A percentile compares a stretch with the other conserved stretches of the same genome.
Evolutionary conservation across 2,888 invertebrate species (phyloP).

Genomic region (Dascillus cervinus): DNA sequence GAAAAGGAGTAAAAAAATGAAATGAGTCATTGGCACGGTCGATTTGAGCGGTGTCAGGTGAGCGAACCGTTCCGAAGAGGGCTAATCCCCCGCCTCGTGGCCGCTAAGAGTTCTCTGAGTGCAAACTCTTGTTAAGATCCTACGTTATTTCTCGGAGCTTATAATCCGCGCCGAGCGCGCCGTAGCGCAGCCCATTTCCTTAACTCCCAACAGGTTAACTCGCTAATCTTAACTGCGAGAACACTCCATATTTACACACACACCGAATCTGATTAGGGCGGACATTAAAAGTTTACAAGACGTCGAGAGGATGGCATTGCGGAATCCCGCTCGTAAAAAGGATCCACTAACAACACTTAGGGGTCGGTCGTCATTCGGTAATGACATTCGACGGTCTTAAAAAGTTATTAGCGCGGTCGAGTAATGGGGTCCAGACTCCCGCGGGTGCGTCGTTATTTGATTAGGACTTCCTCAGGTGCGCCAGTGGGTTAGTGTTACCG

Average conservation of each 20-base stretch:
- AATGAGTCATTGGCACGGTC: no score
- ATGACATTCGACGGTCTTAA: conserved; percentile 34
- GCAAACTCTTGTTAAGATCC: conserved; percentile 27
- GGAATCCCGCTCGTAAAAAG: conserved; percentile 28
- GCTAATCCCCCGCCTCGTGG: conserved; percentile 15
- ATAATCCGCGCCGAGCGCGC: conserved; percentile 34
- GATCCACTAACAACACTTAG: conserved; percentile 26
- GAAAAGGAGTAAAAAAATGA: no score
- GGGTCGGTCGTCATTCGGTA: conserved; percentile 32
- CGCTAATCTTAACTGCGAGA: conserved; percentile 26
- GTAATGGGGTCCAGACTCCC: conserved; percentile 25
- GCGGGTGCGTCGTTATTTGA: conserved; percentile 28
- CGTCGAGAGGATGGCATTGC: conserved; percentile 5
- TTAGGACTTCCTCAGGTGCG: conserved; percentile 30
- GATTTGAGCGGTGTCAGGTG: no score
- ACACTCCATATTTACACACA: conserved; percentile 24
- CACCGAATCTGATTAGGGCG: conserved; percentile 25
- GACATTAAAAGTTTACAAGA: conserved; percentile 20
- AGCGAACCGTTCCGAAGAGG: no score
- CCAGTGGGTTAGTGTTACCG: conserved; percentile 24
- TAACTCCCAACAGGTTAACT: conserved; percentile 28
- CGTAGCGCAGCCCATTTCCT: conserved; percentile 27
- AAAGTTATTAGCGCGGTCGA: conserved; percentile 33
- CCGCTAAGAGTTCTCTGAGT: conserved; percentile 19
- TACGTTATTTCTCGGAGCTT: conserved; percentile 33